Percentiles rank a stretch among this genome's conserved stretches.
Conservation (phyloP, 92 coral and sea anemone species). For the Epizoanthus fatuus region DNA sequence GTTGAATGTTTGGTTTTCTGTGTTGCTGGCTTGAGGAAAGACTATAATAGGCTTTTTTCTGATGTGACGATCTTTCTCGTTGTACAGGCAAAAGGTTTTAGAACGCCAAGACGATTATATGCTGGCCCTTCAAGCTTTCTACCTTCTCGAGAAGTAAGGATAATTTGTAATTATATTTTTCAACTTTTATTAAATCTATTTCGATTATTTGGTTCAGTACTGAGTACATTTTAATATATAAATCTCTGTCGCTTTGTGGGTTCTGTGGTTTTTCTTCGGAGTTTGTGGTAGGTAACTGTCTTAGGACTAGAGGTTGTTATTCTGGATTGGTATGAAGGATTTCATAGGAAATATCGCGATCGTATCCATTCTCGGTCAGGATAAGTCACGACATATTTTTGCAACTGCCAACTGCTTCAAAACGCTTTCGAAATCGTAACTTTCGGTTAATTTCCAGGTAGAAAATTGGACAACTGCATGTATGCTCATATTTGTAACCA, state of each 20-base stretch:
- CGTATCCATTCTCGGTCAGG: neutral
- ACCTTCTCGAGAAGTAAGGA: constrained; percentile 93
- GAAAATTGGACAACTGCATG: neutral
- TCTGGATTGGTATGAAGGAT: neutral
- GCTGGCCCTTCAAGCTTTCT: constrained; percentile 92
- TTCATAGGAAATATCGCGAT: no score
- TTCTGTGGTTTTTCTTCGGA: constrained; percentile 17
- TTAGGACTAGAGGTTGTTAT: neutral
- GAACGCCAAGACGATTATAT: constrained; percentile 83
- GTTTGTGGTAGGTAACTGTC: neutral
- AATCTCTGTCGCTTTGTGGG: neutral
- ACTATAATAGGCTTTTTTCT: constrained; percentile 5
- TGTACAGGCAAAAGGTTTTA: constrained; percentile 80
- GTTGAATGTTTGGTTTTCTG: constrained; percentile 8
- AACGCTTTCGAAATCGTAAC: neutral
- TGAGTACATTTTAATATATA: neutral
- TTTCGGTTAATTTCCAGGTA: neutral
- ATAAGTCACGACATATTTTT: neutral
- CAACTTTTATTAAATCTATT: neutral
- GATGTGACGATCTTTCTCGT: constrained; percentile 24
- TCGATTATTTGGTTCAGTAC: neutral
- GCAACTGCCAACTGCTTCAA: neutral
- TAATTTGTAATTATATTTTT: neutral
- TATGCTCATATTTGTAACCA: neutral
- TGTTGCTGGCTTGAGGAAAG: constrained; percentile 7